Percentiles rank a stretch among this genome's conserved stretches.
Evolutionary conservation across 2,113 vertebrate genomes (phyloP).

Genomic region (Dendropsophus ebraccatus): DNA sequence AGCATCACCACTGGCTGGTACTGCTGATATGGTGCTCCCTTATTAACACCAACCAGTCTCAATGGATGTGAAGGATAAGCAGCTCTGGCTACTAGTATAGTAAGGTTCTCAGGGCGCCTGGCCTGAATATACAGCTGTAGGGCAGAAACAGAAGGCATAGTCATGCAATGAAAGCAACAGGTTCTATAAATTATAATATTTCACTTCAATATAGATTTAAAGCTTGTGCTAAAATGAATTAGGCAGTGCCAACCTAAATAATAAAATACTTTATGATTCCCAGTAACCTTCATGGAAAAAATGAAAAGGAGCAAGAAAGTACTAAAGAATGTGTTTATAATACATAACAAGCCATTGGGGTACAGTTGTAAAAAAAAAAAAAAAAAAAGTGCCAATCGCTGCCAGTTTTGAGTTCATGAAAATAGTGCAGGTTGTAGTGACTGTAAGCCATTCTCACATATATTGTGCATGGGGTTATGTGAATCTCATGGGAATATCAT

Average conservation of each 20-base stretch:
- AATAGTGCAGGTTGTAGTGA: neutral
- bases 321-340: conserved; percentile 26
- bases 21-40: conserved; percentile 50
- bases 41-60: conserved; percentile 41
- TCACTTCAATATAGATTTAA: conserved; percentile 57
- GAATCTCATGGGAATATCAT: no score
- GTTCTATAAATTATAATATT: conserved; percentile 62
- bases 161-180: conserved; percentile 60
- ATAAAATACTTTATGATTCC: conserved; percentile 32
- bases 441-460: neutral
- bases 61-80: conserved; percentile 56
- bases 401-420: neutral
- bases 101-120: conserved; percentile 67
- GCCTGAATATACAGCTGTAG: conserved; percentile 72
- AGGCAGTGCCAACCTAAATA: conserved; percentile 62
- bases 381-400: neutral
- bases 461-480: no score
- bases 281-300: conserved; percentile 7
- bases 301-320: neutral
- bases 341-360: neutral
- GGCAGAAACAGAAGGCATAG: conserved; percentile 61
- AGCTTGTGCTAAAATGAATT: conserved; percentile 56
- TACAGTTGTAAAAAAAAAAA: neutral
- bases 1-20: conserved; percentile 64
- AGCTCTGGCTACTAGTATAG: conserved; percentile 63